A percentile compares a stretch with the other conserved stretches of the same genome.
phyloP scores from a whole-genome alignment of 2,113 vertebrate genomes.

The Brachyistius frenatus region DNA sequence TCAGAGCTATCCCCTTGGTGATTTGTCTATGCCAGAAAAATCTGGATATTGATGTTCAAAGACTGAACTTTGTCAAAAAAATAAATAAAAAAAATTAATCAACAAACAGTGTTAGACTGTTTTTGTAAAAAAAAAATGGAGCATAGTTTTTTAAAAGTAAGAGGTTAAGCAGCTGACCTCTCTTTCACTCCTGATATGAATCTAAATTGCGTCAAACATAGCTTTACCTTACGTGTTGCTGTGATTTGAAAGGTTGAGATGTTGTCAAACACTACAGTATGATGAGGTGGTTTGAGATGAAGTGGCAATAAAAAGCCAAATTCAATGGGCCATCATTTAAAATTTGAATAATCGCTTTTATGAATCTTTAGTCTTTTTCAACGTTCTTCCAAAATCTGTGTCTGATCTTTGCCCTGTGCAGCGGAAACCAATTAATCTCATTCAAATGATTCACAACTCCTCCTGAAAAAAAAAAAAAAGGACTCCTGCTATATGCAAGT shows the following conservation, averaged over 20 bases:
- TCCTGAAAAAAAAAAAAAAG: background rate
- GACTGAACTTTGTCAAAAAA: background rate
- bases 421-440: constrained; percentile 62
- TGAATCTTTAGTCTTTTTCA: background rate
- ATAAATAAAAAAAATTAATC: background rate
- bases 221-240: background rate
- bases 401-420: constrained; percentile 46
- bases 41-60: background rate
- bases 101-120: background rate
- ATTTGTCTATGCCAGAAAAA: background rate
- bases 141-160: background rate
- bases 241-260: background rate
- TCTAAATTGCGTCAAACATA: background rate
- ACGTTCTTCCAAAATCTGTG: constrained; percentile 11
- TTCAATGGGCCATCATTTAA: background rate
- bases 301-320: background rate
- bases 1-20: background rate
- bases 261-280: background rate
- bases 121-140: background rate
- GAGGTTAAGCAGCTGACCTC: background rate
- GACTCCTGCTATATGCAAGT: constrained; percentile 39
- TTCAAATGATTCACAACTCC: constrained; percentile 57
- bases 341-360: background rate
- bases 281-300: background rate
- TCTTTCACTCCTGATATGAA: background rate